Base-by-base conservation (phyloP, 30 jellyfish, hydroid and myxozoan species). In the Aurelia aurita complex sp. Pacific region DNA sequence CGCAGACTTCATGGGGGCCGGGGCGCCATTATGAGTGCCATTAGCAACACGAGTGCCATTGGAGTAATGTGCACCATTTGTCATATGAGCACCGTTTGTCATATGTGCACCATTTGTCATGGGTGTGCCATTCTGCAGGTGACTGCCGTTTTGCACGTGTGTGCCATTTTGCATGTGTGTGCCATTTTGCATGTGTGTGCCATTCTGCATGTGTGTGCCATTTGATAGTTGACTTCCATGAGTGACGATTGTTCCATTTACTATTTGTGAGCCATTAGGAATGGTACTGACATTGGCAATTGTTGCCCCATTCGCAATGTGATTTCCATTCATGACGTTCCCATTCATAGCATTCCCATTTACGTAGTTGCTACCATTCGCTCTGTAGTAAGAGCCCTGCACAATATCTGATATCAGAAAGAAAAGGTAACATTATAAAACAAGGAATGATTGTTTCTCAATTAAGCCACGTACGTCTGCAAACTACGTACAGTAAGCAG, bases 131-230 rank as follows among this genome's bases (percentile, higher is more conserved):
- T 36, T 36, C 6, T 59, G 2, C 17, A 74, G 15, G 3, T 77
- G 89, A 15, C 52, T 16, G 1, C 89, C 89, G 67, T 64, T 79
- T 15, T 63, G 77, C 73, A 79, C 17, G 19, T 67, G 89, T 16
- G 81, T 17, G 17, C 89, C 89, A 79, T 79, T 79, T 17, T 42
- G 67, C 46, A 79, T 16, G 19, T 65, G 78, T 35, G 68, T 42
- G 32, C 88, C 79, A 40, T 64, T 40, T 11, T 36, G 78, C 53
- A 77, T 64, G 70, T 61, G 88, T 7, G 88, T 40, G 16, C 88
- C 88, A 64, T 77, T 77, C 5, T 65, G 71, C 70, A 63, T 34
- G 34, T 79, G 89, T 10, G 80, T 33, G 42, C 89, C 89, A 65
- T 79, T 79, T 33, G 67, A 64, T 3, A 79, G 34, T 15, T 66